Evolutionary conservation across 2,888 invertebrate species (phyloP).

Genomic region (Galeopsomyia nigrocyanea): DNA sequence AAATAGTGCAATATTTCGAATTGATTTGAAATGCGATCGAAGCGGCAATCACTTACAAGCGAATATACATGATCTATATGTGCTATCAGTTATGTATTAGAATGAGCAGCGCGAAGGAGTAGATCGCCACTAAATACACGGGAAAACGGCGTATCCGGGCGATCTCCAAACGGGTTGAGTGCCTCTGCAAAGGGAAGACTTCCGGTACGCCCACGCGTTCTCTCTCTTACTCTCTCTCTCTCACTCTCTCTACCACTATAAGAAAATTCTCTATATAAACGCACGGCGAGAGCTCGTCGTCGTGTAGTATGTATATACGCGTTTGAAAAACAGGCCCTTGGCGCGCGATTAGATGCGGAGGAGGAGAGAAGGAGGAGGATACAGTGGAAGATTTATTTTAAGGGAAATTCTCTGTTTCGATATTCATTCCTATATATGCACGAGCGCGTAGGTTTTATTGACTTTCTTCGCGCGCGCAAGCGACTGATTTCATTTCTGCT

Average conservation of each 20-base stretch:
- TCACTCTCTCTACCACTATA: neutral
- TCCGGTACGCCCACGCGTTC: slow-evolving; percentile 58
- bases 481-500: slow-evolving; percentile 7
- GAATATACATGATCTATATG: too few species aligned
- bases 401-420: slow-evolving; percentile 21
- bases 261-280: slow-evolving; percentile 21
- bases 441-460: slow-evolving; percentile 24
- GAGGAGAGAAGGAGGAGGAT: too few species aligned
- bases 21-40: too few species aligned
- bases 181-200: slow-evolving; percentile 53
- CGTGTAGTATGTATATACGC: neutral
- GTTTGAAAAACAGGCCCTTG: slow-evolving; percentile 4
- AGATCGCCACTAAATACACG: slow-evolving; percentile 16
- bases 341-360: slow-evolving; percentile 23
- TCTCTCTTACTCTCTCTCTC: neutral
- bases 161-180: slow-evolving; percentile 35
- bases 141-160: slow-evolving; percentile 18
- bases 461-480: slow-evolving; percentile 21
- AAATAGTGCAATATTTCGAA: too few species aligned
- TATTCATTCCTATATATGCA: neutral
- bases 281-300: neutral
- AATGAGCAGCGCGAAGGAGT: too few species aligned
- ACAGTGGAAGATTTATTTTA: slow-evolving; percentile 17
- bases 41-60: too few species aligned
- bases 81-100: too few species aligned